Conservation (phyloP, 2,113 vertebrate species). For the Leiothrix lutea region DNA sequence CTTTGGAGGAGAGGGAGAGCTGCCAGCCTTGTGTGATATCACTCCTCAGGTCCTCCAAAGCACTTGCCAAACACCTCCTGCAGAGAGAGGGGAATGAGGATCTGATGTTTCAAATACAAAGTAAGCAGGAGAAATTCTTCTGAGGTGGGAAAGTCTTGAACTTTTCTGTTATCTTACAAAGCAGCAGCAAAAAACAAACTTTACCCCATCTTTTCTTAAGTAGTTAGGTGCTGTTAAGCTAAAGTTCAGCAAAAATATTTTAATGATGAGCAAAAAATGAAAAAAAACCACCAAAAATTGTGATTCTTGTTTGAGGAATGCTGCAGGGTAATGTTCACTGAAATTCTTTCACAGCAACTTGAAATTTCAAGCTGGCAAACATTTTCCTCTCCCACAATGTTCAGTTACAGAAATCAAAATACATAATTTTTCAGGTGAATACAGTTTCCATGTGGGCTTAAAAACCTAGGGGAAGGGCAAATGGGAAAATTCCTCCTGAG, state of each 20-base stretch:
- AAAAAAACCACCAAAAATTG: background rate
- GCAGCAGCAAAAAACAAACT: background rate
- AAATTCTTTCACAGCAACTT: background rate
- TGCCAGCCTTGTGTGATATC: conserved; percentile 62
- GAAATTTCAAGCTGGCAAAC: background rate
- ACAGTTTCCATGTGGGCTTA: background rate
- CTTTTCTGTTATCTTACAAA: background rate
- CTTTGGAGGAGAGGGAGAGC: conserved; percentile 42
- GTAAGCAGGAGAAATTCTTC: background rate
- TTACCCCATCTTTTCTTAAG: background rate
- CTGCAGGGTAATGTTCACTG: background rate
- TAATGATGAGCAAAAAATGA: background rate
- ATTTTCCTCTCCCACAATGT: background rate
- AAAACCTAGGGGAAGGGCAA: background rate
- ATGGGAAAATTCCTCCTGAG: background rate
- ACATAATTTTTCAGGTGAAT: background rate
- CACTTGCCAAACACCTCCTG: conserved; percentile 58
- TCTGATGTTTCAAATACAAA: conserved; percentile 42
- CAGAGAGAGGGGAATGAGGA: conserved; percentile 47
- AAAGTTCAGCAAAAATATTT: background rate
- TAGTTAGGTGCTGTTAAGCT: background rate
- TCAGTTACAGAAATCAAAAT: background rate
- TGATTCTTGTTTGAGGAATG: background rate
- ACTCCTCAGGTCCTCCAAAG: conserved; percentile 51
- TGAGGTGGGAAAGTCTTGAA: conserved; percentile 12